Evolutionary conservation across 2,888 invertebrate genomes (phyloP).

Genomic region (Ceramica pisi): DNA sequence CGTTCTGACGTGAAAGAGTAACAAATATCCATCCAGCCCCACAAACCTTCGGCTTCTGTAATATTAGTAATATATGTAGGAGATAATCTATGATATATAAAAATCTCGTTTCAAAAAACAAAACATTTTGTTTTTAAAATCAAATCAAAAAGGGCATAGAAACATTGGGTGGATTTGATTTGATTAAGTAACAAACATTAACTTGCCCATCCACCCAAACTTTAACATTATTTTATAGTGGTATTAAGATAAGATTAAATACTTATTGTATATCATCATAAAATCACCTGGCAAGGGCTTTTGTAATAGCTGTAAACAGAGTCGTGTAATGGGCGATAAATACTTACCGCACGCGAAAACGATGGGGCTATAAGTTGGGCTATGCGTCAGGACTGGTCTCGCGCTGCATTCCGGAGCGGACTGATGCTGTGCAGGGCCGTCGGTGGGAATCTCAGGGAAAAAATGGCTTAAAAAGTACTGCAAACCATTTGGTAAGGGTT

Average conservation of each 20-base stretch:
- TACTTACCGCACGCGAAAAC: slow-evolving; percentile 19
- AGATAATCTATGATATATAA: too few species aligned
- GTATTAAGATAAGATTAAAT: neutral
- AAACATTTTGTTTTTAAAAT: too few species aligned
- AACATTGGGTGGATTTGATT: too few species aligned
- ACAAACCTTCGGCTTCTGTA: too few species aligned
- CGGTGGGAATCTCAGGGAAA: neutral
- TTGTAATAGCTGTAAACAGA: slow-evolving; percentile 25
- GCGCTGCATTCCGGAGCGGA: slow-evolving; percentile 39
- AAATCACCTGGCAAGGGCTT: neutral
- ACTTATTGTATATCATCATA: neutral
- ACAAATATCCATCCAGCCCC: too few species aligned
- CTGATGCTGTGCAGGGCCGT: slow-evolving; percentile 51
- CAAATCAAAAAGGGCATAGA: too few species aligned
- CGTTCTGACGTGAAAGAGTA: too few species aligned
- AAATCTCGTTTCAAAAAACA: too few species aligned
- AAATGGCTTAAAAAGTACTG: neutral
- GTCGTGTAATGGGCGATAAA: slow-evolving; percentile 27
- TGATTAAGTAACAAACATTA: too few species aligned
- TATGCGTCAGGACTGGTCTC: slow-evolving; percentile 39
- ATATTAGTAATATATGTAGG: too few species aligned
- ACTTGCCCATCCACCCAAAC: too few species aligned
- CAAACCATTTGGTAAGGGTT: neutral
- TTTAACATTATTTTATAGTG: too few species aligned
- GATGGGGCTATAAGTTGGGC: slow-evolving; percentile 18